Conservation (phyloP, 2,113 vertebrate genomes). For the Pseudopodoces humilis region DNA sequence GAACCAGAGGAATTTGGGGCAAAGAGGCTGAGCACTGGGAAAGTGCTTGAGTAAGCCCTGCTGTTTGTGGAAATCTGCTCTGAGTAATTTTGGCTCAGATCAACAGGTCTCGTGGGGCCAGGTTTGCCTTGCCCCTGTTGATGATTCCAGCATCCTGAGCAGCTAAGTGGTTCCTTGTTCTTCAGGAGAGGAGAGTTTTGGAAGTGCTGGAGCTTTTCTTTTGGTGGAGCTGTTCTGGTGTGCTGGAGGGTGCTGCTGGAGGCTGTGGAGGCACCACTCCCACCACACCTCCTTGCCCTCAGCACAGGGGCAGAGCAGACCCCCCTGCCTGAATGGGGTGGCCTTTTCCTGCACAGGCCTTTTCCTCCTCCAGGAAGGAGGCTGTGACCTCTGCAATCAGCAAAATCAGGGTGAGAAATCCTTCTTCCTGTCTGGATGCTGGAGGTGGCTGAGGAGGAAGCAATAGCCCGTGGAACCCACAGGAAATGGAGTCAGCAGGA, state of each 20-base stretch:
- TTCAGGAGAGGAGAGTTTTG: not conserved
- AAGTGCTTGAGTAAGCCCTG: not conserved
- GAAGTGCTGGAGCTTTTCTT: not conserved
- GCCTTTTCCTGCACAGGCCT: not conserved
- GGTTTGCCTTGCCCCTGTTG: not conserved
- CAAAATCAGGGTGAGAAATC: not conserved
- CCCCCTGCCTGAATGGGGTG: not conserved
- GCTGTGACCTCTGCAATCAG: slow-evolving; percentile 1
- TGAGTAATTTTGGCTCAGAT: not conserved
- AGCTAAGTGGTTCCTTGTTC: not conserved
- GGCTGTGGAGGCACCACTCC: not conserved
- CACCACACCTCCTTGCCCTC: not conserved
- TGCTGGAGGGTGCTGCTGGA: not conserved
- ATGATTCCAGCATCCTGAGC: not conserved
- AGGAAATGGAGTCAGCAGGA: slow-evolving; percentile 54
- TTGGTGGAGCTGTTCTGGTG: not conserved
- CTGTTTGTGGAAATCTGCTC: not conserved
- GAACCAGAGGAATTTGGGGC: not conserved
- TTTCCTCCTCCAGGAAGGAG: not conserved
- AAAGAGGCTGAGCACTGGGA: not conserved
- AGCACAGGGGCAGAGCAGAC: rapidly evolving
- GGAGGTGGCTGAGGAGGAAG: slow-evolving; percentile 41
- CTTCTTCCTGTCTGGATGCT: slow-evolving; percentile 22
- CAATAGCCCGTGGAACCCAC: not conserved
- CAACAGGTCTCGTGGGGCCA: rapidly evolving